These are phyloP conservation scores for Saturnia japonica DNA, from an alignment of 2,888 invertebrate species.

Conservation along the genomic window DNA sequence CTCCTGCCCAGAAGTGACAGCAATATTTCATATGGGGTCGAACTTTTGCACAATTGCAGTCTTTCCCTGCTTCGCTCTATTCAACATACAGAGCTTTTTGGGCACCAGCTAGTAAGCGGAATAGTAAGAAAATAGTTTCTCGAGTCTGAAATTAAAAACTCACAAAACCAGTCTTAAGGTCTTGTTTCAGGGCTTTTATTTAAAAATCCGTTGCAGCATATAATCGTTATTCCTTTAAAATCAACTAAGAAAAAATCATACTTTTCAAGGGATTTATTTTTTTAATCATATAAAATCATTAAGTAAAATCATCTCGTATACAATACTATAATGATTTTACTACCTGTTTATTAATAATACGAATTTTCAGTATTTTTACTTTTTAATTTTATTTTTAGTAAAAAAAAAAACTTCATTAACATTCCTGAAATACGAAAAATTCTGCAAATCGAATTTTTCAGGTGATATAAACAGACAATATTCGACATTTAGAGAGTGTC, in stretches of 20 bases:
- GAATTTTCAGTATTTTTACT: too few relatives aligned
- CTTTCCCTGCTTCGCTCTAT: too few relatives aligned
- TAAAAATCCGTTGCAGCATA: not conserved
- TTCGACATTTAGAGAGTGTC: not conserved
- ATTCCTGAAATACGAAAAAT: not conserved
- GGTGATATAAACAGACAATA: not conserved
- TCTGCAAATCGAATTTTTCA: not conserved
- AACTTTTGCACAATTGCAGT: too few relatives aligned
- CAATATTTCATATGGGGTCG: too few relatives aligned
- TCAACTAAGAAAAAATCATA: not conserved
- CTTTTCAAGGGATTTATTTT: not conserved
- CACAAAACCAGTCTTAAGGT: not conserved
- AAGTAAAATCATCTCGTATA: too few relatives aligned
- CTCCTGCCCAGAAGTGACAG: too few relatives aligned
- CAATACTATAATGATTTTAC: too few relatives aligned
- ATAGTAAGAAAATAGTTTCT: not conserved
- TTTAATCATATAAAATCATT: too few relatives aligned
- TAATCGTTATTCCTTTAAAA: not conserved
- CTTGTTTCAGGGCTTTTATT: not conserved
- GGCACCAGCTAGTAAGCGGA: too few relatives aligned
- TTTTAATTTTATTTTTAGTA: too few relatives aligned
- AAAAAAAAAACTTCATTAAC: not conserved
- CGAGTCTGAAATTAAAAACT: not conserved
- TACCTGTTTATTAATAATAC: too few relatives aligned
- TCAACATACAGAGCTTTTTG: too few relatives aligned